phyloP scores from a whole-genome alignment of 2,888 invertebrate species.

The Callinectes sapidus region DNA sequence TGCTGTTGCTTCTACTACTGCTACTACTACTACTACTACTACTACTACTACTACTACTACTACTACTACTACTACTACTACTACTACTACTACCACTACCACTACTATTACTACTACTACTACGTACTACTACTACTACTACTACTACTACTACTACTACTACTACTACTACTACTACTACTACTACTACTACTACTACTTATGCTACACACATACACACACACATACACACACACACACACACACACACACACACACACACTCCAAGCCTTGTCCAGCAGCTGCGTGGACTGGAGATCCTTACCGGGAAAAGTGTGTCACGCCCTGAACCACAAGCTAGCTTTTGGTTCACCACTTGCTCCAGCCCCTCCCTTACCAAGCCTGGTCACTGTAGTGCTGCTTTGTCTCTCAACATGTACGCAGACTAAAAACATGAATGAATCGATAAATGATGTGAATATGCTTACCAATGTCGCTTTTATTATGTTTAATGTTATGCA shows the following conservation, averaged over 20 bases:
- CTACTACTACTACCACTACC: no score
- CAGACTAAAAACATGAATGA: neutral
- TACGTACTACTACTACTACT: no score
- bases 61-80: no score
- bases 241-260: neutral
- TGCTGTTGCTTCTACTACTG: no score
- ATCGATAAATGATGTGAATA: neutral
- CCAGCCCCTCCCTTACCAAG: neutral
- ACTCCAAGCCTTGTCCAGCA: neutral
- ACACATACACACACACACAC: no score
- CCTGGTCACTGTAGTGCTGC: neutral
- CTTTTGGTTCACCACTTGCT: neutral
- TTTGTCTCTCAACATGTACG: neutral
- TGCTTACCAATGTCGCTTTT: neutral
- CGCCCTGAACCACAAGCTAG: neutral
- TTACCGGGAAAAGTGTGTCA: constrained; percentile 13
- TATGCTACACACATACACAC: no score
- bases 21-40: no score
- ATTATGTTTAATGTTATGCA: neutral
- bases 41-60: no score
- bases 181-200: no score
- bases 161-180: no score
- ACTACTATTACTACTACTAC: no score
- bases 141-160: no score
- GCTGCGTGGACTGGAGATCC: constrained; percentile 9